Evolutionary conservation across 2,113 vertebrate species (phyloP), one percentile per base, ranked within the genome.

Genomic region (Nothobranchius furzeri): DNA sequence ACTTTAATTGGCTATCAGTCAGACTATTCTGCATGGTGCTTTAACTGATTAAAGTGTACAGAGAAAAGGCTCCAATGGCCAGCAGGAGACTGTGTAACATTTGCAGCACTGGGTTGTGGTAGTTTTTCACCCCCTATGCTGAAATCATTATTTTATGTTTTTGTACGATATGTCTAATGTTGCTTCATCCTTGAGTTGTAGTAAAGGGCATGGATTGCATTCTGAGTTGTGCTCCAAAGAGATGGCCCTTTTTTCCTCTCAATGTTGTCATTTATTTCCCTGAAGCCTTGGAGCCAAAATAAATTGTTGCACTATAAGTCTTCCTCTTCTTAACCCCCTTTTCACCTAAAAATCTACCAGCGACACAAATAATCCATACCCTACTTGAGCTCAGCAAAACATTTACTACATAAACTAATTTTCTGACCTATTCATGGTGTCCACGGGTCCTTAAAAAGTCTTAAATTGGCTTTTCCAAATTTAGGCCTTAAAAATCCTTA

Each of bases 261-360:
- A 11, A 11, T 45, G 3, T 63, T 37, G 45, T 76, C 80, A 86
- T 90, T 73, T 86, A 89, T 88, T 87, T 90, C 91, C 88, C 68
- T 88, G 37, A 60, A 77, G 52, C 58, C 43, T 60, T 72, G 62
- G 62, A 81, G 60, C 57, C 64, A 20, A 54, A 82, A 67, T 71
- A 61, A 54, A 49, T 75, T 68, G 57, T 54, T 57, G 37, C 50
- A 35, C 47, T 37, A 13, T 6, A 14, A 17, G 24, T 40, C 53
- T 14, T 13, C 64, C 45, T 50, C 55, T 58, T 48, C 43, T 11
- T 48, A 30, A 30, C 30, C 30, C 30, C 30, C 30, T 30, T 30
- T 30, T 30, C 4, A 4, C 30, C 30, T 30, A 30, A 30, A 30
- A 30, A 30, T 30, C 30, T 30, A 30, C 30, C 30, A 30, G 2